These are phyloP conservation scores for Tringa solitaria DNA, from an alignment of 2,113 vertebrate species.

Conservation along the genomic window DNA sequence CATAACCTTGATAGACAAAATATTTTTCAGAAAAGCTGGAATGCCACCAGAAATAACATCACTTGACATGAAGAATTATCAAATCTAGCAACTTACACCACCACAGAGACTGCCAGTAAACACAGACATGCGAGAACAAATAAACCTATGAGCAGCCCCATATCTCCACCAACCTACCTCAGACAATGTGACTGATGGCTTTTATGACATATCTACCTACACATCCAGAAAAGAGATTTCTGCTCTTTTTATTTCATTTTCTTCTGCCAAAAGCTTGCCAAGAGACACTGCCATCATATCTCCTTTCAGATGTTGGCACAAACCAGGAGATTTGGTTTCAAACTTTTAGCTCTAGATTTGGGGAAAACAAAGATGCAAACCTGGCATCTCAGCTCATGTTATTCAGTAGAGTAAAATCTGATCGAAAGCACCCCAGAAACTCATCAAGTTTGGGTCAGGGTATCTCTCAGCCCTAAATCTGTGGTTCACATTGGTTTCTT, in stretches of 20 bases:
- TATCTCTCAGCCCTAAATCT: neutral
- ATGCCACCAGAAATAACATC: neutral
- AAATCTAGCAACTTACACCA: neutral
- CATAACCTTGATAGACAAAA: neutral
- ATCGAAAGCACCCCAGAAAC: neutral
- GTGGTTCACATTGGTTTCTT: neutral
- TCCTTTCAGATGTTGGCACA: neutral
- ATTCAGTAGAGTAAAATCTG: neutral
- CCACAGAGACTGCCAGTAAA: neutral
- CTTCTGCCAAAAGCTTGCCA: neutral
- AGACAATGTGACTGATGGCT: neutral
- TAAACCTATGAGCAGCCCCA: fast-evolving
- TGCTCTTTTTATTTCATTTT: neutral
- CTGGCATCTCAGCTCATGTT: neutral
- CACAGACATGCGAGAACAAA: neutral
- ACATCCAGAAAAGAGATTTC: neutral
- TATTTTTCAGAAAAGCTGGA: neutral
- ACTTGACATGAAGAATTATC: neutral
- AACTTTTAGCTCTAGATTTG: neutral
- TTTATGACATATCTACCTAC: neutral
- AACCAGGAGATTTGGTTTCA: neutral
- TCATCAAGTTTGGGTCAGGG: neutral
- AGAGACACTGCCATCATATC: neutral
- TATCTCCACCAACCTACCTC: neutral
- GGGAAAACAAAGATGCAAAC: neutral